phyloP scores from a whole-genome alignment of 2,113 vertebrate species.

The Myotis brandtii region DNA sequence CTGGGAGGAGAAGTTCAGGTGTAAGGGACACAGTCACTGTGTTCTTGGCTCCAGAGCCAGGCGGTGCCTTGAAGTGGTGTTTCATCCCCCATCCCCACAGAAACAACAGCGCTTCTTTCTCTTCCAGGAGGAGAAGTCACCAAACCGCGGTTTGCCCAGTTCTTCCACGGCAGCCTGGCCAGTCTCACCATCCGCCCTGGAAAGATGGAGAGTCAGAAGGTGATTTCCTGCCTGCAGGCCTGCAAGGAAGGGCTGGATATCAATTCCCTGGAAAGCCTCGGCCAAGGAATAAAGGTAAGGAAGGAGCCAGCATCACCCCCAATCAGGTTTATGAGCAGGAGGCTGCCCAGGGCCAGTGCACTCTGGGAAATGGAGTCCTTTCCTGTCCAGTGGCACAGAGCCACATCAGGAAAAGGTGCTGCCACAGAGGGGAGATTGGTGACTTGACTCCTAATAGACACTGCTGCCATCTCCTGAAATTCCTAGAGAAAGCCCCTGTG shows the following conservation, averaged over 20 bases:
- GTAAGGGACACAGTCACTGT: not conserved
- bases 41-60: not conserved
- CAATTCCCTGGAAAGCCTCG: slow-evolving; percentile 95
- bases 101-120: not conserved
- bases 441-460: not conserved
- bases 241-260: slow-evolving; percentile 99
- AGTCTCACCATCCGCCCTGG: slow-evolving; percentile 96
- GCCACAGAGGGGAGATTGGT: slow-evolving; percentile 36
- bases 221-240: slow-evolving; percentile 98
- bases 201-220: slow-evolving; percentile 98
- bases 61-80: too few species aligned
- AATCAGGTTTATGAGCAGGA: slow-evolving; percentile 75
- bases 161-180: slow-evolving; percentile 96
- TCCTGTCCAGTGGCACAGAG: slow-evolving; percentile 70
- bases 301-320: slow-evolving; percentile 63
- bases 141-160: slow-evolving; percentile 96
- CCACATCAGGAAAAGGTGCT: not conserved
- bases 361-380: slow-evolving; percentile 60
- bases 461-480: not conserved
- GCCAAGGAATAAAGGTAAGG: slow-evolving; percentile 96
- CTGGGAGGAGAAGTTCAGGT: not conserved
- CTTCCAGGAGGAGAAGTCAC: slow-evolving; percentile 94
- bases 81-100: not conserved
- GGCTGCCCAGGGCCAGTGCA: slow-evolving; percentile 17
- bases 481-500: not conserved